Evolutionary conservation across 2,797 vertebrate species (phyloP).

Genomic region (Falco concolor): DNA sequence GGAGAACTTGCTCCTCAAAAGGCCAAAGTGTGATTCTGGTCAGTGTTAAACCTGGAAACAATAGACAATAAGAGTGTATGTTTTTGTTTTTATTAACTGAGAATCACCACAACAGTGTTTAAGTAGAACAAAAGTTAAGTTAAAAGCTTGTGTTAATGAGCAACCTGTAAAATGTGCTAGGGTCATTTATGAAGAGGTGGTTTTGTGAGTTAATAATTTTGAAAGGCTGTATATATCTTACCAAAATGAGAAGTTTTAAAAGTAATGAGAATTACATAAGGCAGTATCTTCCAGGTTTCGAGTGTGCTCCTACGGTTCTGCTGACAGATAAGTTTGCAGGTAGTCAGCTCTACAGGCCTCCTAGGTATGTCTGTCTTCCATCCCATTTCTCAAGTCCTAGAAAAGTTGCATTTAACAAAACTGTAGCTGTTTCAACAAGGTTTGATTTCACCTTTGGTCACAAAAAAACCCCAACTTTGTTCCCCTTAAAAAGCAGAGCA

Average conservation of each 20-base stretch:
- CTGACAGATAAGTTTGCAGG: not conserved
- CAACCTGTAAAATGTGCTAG: rapidly evolving
- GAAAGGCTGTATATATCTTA: not conserved
- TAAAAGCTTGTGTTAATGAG: not conserved
- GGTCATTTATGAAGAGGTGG: not conserved
- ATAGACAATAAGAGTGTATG: not conserved
- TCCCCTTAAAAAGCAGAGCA: not conserved
- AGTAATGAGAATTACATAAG: not conserved
- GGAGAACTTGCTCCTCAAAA: not conserved
- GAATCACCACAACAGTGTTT: not conserved
- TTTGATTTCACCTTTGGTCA: not conserved
- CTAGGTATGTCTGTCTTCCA: not conserved
- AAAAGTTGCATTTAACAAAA: not conserved
- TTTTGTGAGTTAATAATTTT: not conserved
- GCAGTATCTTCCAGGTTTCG: not conserved
- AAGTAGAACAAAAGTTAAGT: not conserved
- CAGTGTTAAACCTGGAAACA: not conserved
- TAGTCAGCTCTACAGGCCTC: not conserved
- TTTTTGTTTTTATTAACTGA: not conserved
- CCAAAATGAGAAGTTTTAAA: not conserved
- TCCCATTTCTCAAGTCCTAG: not conserved
- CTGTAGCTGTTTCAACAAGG: not conserved
- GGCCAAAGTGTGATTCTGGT: not conserved
- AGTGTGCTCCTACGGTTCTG: not conserved
- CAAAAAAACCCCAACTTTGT: not conserved